Evolutionary conservation across 2,113 vertebrate species (phyloP).

Genomic region (Tragelaphus scriptus): DNA sequence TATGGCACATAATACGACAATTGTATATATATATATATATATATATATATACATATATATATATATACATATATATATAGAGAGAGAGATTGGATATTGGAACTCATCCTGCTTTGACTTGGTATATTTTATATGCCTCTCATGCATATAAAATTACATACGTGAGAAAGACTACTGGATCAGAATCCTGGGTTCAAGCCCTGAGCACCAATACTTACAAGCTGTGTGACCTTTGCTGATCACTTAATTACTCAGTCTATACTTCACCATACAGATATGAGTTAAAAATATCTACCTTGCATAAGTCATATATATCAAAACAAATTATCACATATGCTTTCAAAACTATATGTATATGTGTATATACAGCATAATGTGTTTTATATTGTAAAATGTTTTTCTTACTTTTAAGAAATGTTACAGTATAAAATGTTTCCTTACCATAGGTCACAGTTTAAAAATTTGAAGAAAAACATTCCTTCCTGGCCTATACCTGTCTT

Average conservation of each 20-base stretch:
- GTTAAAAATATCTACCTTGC: not conserved
- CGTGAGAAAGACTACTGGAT: not conserved
- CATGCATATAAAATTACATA: not conserved
- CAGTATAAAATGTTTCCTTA: not conserved
- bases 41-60: not conserved
- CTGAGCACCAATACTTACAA: accelerated
- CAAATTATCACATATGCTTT: not conserved
- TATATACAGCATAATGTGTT: not conserved
- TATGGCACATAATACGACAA: not conserved
- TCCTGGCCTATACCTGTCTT: not conserved
- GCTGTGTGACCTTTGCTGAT: not conserved
- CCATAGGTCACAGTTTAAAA: not conserved
- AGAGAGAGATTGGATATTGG: not conserved
- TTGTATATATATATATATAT: not conserved
- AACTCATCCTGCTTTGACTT: not conserved
- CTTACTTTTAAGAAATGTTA: not conserved
- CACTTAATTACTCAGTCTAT: not conserved
- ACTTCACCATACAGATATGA: not conserved
- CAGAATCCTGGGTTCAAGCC: not conserved
- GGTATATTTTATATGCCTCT: not conserved
- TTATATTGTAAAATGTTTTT: not conserved
- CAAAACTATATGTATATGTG: not conserved
- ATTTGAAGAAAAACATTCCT: not conserved
- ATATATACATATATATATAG: no score
- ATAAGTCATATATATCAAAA: not conserved